Base-by-base conservation (phyloP, 1,140 invertebrate species). In the Hermetia illucens region DNA sequence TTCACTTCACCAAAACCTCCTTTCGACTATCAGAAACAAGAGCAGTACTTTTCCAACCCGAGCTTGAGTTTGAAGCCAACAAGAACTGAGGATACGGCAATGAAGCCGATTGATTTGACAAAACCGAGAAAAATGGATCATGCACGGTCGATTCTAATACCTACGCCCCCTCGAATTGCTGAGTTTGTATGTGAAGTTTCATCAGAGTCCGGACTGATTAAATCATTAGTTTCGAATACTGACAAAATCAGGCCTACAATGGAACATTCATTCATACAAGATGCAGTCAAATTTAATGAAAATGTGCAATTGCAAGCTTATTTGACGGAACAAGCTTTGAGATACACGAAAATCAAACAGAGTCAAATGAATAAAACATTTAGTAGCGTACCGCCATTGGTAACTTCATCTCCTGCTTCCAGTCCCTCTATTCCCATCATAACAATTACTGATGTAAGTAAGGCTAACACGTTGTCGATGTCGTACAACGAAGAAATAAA, bases 271-370 rank as follows among this genome's bases (percentile, higher is more conserved):
- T 27, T 32, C 30, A 32, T 9, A 27, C 3, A n/a, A n/a, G n/a
- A n/a, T n/a, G n/a, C n/a, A n/a, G n/a, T n/a, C n/a, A 22, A 40
- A 18, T 19, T 17, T 15, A 43, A 52, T 22, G 46, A 56, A 19
- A 29, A 32, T 51, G 40, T 55, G n/a, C 42, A 82, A 67, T 53
- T 82, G 13, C 77, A 82, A 43, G 76, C 75, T 0, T 84, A 84
- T 60, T 65, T 82, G 33, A 82, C 76, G 4, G 79, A 82, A 51
- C 66, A 75, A 54, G 77, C 80, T n/a, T 63, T 82, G 13, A 69
- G 77, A 51, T 75, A 82, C 48, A 70, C 74, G 25, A 75, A 74
- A 58, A 76, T 82, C n/a, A 83, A 84, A 61, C 75, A 79, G 44
- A 71, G 68, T 38, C 69, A 72, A 47, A 50, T 55, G 17, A 53